Evolutionary conservation across 2,888 invertebrate genomes (phyloP).

Genomic region (Lycocerus yunnanus): DNA sequence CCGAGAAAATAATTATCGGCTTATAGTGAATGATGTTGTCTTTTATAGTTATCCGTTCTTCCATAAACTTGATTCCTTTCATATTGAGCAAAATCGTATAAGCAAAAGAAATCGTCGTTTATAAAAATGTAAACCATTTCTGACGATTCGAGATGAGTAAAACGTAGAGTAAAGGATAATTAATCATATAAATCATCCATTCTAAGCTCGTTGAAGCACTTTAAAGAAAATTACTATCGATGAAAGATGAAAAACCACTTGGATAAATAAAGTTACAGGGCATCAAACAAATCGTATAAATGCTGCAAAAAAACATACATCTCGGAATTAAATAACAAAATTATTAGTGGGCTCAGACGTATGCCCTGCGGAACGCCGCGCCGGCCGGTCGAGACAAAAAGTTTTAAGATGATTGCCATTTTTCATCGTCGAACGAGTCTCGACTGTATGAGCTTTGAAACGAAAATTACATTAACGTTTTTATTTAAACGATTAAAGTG

Average conservation of each 20-base stretch:
- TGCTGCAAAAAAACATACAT: not conserved
- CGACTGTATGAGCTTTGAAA: not conserved
- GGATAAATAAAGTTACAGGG: not conserved
- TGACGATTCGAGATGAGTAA: constrained; percentile 1
- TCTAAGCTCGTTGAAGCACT: not conserved
- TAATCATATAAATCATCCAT: not conserved
- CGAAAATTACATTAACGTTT: not conserved
- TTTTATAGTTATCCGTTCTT: constrained; percentile 3
- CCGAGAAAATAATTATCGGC: constrained; percentile 2
- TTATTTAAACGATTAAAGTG: constrained; percentile 9
- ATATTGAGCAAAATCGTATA: constrained; percentile 2
- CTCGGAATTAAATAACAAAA: not conserved
- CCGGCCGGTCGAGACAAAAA: too few relatives aligned
- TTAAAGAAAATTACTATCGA: not conserved
- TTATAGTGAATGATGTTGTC: constrained; percentile 2
- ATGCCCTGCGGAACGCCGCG: not conserved
- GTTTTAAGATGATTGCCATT: too few relatives aligned
- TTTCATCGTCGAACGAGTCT: too few relatives aligned
- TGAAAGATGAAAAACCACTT: not conserved
- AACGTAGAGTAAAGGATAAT: not conserved
- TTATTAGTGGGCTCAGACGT: not conserved
- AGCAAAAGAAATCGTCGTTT: constrained; percentile 5
- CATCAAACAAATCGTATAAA: not conserved
- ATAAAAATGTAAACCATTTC: constrained; percentile 5
- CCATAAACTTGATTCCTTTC: constrained; percentile 1